Conservation (phyloP, 2,888 invertebrate species). For the Xanthia icteritia region DNA sequence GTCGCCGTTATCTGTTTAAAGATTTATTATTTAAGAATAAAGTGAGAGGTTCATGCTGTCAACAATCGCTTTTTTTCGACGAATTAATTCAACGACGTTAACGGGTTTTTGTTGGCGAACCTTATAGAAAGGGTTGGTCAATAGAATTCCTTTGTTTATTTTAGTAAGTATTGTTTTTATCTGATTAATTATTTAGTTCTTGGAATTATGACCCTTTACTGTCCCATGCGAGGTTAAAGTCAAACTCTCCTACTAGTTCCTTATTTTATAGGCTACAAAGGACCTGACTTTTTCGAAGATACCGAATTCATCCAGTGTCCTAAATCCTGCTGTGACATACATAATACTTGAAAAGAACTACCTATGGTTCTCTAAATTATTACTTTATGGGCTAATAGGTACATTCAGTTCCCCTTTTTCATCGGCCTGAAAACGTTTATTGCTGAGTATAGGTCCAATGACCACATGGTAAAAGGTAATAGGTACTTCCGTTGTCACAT, state of each 20-base stretch:
- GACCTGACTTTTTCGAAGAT: background rate
- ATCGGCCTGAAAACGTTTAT: background rate
- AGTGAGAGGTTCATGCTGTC: conserved; percentile 71
- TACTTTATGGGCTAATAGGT: background rate
- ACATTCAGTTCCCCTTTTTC: background rate
- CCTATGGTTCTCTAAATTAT: background rate
- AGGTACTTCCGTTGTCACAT: background rate
- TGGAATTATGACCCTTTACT: conserved; percentile 9
- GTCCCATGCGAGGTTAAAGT: background rate
- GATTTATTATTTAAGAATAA: conserved; percentile 71
- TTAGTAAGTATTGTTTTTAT: background rate
- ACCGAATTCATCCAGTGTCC: background rate
- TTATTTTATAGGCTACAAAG: background rate
- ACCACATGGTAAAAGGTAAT: background rate
- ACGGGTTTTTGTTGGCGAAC: conserved; percentile 50
- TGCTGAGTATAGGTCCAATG: background rate
- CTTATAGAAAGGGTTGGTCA: conserved; percentile 37
- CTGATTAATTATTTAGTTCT: conserved; percentile 19
- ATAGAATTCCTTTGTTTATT: conserved; percentile 28
- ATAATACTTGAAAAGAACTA: background rate
- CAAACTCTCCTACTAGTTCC: background rate
- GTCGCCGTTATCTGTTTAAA: conserved; percentile 70
- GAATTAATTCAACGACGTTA: conserved; percentile 69
- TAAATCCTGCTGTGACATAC: background rate
- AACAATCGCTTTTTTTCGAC: conserved; percentile 69